phyloP scores from a whole-genome alignment of 2,113 vertebrate species.

The Corapipo altera region DNA sequence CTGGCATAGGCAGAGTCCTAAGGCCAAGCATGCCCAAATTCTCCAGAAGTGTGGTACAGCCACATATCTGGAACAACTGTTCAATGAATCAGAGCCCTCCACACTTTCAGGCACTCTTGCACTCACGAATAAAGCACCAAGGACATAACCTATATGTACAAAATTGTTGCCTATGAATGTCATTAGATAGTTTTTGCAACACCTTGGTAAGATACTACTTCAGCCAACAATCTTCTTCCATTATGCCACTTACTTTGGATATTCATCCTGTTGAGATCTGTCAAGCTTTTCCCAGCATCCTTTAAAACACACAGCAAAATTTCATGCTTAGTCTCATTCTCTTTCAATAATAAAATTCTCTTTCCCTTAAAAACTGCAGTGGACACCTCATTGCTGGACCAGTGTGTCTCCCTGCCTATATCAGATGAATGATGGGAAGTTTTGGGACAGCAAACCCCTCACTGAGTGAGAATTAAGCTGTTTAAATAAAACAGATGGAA shows the following conservation, averaged over 20 bases:
- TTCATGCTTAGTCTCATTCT: not conserved
- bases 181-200: not conserved
- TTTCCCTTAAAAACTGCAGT: not conserved
- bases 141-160: not conserved
- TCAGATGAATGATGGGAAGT: not conserved
- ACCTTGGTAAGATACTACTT: not conserved
- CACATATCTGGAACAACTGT: not conserved
- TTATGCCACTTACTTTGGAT: not conserved
- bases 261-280: not conserved
- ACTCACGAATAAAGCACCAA: not conserved
- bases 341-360: not conserved
- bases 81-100: not conserved
- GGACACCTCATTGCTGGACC: not conserved
- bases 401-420: not conserved
- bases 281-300: not conserved
- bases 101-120: not conserved
- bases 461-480: not conserved
- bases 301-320: not conserved
- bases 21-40: not conserved
- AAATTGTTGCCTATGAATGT: not conserved
- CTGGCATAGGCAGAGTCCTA: not conserved
- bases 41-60: not conserved
- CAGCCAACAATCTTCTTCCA: not conserved
- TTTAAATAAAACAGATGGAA: slow-evolving; percentile 58
- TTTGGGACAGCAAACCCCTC: not conserved